These are phyloP conservation scores for Lepus oiostolus DNA, from an alignment of 2,797 vertebrate species.

Conservation along the genomic window DNA sequence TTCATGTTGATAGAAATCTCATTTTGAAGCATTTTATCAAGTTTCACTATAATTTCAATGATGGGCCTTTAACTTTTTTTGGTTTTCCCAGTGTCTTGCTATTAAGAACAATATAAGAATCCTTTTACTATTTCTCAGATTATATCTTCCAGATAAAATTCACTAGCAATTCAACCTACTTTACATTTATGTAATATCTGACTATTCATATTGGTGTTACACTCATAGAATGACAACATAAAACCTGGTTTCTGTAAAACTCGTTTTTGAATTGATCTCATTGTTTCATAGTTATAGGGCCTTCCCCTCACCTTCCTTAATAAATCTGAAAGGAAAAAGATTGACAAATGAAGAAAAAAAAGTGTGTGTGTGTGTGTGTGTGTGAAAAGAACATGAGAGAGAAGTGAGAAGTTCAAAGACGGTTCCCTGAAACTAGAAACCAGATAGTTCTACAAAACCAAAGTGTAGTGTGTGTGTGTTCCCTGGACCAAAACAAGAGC, in stretches of 20 bases:
- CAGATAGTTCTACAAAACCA: background rate
- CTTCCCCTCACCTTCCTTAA: background rate
- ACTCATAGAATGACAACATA: background rate
- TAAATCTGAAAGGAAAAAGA: conserved; percentile 14
- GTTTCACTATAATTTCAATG: background rate
- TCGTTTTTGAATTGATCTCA: background rate
- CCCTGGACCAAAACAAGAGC: background rate
- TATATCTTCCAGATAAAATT: conserved; percentile 46
- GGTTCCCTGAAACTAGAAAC: background rate
- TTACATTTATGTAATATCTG: conserved; percentile 3
- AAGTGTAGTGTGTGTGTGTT: background rate
- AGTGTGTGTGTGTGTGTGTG: background rate
- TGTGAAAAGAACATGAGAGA: background rate
- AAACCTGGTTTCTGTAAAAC: conserved; percentile 29
- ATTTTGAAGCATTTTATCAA: background rate
- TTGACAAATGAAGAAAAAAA: conserved; percentile 54
- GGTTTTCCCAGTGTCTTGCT: background rate
- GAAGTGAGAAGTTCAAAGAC: background rate
- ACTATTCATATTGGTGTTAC: background rate
- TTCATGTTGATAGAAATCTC: background rate
- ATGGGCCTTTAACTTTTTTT: background rate
- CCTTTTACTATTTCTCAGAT: background rate
- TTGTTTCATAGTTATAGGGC: background rate
- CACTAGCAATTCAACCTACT: conserved; percentile 32
- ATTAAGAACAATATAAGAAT: conserved; percentile 33